These are phyloP conservation scores for Hippopotamyrus pictus DNA, from an alignment of 2,797 vertebrate genomes.

Conservation along the genomic window DNA sequence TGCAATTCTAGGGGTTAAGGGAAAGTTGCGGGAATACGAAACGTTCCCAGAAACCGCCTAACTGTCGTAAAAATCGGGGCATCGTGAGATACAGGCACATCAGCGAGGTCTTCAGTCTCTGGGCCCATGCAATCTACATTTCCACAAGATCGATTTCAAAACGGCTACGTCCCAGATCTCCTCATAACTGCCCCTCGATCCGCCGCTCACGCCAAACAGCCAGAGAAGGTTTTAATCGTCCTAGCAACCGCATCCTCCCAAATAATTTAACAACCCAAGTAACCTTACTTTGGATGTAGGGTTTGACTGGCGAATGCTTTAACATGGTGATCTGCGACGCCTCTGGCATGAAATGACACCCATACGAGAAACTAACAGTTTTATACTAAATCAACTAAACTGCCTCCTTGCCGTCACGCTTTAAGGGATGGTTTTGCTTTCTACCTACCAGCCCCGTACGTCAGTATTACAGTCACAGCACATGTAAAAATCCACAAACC, in stretches of 20 bases:
- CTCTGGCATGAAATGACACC: background rate
- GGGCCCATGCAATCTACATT: background rate
- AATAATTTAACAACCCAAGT: background rate
- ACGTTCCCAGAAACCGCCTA: background rate
- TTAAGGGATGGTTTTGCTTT: background rate
- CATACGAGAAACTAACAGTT: background rate
- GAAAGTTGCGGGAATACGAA: background rate
- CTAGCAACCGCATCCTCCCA: background rate
- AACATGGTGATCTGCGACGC: background rate
- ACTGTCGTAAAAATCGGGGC: background rate
- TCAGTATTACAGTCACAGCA: background rate
- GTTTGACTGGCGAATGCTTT: background rate
- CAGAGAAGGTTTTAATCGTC: background rate
- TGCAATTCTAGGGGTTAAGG: background rate
- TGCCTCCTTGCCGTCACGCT: background rate
- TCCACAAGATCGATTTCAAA: constrained; percentile 10
- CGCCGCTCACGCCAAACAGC: background rate
- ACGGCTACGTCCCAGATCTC: background rate
- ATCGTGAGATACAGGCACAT: background rate
- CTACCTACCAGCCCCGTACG: background rate
- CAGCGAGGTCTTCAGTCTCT: background rate
- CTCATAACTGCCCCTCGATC: background rate
- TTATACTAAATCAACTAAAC: background rate
- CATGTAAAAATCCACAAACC: background rate
- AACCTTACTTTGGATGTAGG: background rate